A percentile compares a stretch with the other conserved stretches of the same genome.
Conservation (phyloP, 2,797 vertebrate species). For the Tarsius wallacei region DNA sequence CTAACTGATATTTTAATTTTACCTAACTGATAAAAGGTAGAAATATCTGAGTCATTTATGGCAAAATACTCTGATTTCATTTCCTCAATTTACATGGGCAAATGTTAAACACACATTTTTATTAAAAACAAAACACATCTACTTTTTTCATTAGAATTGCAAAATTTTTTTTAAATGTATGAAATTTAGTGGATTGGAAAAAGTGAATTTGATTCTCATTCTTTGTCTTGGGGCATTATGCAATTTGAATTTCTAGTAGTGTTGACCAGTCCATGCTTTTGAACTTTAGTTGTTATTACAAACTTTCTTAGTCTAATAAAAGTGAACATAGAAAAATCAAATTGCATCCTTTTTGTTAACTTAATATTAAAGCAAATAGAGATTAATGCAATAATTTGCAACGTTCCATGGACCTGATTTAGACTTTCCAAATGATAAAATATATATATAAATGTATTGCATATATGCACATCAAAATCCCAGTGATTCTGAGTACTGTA, state of each 20-base stretch:
- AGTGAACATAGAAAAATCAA: neutral
- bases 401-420: neutral
- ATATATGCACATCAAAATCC: neutral
- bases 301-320: neutral
- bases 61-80: neutral
- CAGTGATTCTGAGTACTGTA: neutral
- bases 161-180: neutral
- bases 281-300: neutral
- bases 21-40: neutral
- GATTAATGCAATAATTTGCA: neutral
- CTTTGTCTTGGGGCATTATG: neutral
- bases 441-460: neutral
- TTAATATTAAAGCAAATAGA: slow-evolving; percentile 30
- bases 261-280: neutral
- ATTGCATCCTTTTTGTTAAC: neutral
- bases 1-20: neutral
- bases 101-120: neutral
- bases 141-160: slow-evolving; percentile 34
- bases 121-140: neutral
- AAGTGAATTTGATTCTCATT: neutral
- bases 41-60: neutral
- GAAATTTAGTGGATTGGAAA: neutral
- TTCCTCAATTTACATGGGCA: neutral
- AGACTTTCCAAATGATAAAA: slow-evolving; percentile 2
- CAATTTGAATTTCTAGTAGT: neutral